These are phyloP conservation scores for Sporophila hypoxantha DNA, from an alignment of 2,113 vertebrate species.

Conservation along the genomic window DNA sequence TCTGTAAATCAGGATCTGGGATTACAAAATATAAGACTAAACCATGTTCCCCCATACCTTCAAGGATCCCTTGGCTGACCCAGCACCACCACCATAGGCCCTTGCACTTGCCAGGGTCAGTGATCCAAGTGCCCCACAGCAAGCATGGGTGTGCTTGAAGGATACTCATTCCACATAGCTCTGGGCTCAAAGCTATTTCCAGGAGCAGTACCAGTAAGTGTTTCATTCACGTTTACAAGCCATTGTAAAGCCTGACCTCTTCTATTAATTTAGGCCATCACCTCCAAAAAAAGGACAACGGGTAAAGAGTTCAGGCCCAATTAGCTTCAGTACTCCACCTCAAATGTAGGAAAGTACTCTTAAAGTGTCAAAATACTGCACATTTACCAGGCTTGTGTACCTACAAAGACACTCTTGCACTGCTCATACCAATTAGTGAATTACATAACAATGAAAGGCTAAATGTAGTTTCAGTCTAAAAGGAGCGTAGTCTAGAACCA, in stretches of 20 bases:
- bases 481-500: background rate
- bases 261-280: background rate
- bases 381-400: background rate
- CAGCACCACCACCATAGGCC: background rate
- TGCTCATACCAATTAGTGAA: background rate
- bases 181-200: background rate
- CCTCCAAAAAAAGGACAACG: accelerated
- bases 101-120: background rate
- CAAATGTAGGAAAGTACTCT: background rate
- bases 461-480: background rate
- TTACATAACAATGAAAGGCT: background rate
- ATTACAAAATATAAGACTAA: background rate
- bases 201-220: background rate
- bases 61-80: background rate
- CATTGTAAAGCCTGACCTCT: background rate
- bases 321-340: background rate
- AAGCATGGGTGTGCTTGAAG: background rate
- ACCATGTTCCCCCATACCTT: accelerated
- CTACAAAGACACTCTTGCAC: background rate
- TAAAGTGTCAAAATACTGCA: background rate
- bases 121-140: background rate
- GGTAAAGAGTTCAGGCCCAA: background rate
- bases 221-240: background rate
- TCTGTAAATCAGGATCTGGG: background rate
- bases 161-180: background rate